phyloP scores from a whole-genome alignment of 30 jellyfish, hydroid and myxozoan species.

The Sanderia malayensis region DNA sequence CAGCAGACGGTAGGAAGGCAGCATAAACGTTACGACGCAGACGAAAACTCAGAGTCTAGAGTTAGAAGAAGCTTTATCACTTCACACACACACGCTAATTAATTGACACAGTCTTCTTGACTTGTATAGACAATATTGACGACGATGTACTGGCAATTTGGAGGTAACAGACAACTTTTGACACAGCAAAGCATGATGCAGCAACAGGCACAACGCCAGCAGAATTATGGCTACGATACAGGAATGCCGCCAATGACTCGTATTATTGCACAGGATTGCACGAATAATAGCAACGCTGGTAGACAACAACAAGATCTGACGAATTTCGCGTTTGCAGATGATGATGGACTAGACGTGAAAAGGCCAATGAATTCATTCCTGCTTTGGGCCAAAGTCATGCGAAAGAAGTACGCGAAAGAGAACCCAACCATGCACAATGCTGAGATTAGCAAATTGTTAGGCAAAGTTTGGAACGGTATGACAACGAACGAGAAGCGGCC shows the following conservation, averaged over 20 bases:
- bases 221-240: constrained; percentile 38
- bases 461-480: constrained; percentile 94
- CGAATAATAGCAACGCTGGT: too few relatives aligned
- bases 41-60: too few relatives aligned
- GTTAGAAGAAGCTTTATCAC: background rate
- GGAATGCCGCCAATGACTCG: constrained; percentile 46
- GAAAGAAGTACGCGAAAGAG: constrained; percentile 87
- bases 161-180: constrained; percentile 53
- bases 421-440: constrained; percentile 97
- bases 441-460: constrained; percentile 88
- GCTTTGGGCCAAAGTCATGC: constrained; percentile 96
- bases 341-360: constrained; percentile 85
- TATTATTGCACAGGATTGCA: constrained; percentile 5
- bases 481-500: constrained; percentile 92
- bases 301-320: constrained; percentile 53
- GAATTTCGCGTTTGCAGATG: constrained; percentile 50
- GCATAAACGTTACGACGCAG: too few relatives aligned
- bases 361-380: constrained; percentile 95
- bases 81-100: background rate
- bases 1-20: too few relatives aligned
- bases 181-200: constrained; percentile 50
- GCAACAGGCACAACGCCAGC: too few relatives aligned
- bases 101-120: constrained; percentile 23
- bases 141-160: constrained; percentile 54
- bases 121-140: background rate